Conservation (phyloP, 2,888 invertebrate species). For the Drosophila anomalata region DNA sequence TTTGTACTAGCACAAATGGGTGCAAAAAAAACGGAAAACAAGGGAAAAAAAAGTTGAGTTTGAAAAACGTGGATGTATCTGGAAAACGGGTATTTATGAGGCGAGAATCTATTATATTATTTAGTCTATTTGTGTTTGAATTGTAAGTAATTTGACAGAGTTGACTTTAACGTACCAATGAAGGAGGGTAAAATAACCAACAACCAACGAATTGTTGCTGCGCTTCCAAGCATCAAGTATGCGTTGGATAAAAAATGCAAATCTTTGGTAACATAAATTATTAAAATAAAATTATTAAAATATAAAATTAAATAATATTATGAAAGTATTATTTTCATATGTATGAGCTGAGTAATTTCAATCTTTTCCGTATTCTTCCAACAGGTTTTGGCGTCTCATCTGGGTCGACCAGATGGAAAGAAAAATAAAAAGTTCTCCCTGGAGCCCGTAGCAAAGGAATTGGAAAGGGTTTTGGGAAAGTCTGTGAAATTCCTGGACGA, state of each 20-base stretch:
- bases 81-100: constrained; percentile 98
- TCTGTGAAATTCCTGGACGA: constrained; percentile 92
- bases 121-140: not conserved
- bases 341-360: not conserved
- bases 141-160: constrained; percentile 86
- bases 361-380: constrained; percentile 14
- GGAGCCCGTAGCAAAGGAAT: constrained; percentile 95
- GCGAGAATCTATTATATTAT: constrained; percentile 84
- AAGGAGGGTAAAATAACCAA: constrained; percentile 98
- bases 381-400: constrained; percentile 95
- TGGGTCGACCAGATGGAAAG: constrained; percentile 98
- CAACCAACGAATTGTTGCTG: constrained; percentile 98
- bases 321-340: too few species aligned
- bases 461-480: constrained; percentile 90
- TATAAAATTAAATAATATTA: too few species aligned
- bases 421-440: constrained; percentile 94
- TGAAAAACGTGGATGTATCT: constrained; percentile 92
- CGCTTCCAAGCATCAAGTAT: constrained; percentile 95
- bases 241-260: constrained; percentile 96
- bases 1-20: not conserved
- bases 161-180: constrained; percentile 99
- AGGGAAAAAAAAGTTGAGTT: constrained; percentile 91
- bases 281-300: too few species aligned
- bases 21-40: constrained; percentile 7
- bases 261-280: constrained; percentile 86